Base-by-base conservation (phyloP, 2,113 vertebrate genomes). In the Scytalopus superciliaris region DNA sequence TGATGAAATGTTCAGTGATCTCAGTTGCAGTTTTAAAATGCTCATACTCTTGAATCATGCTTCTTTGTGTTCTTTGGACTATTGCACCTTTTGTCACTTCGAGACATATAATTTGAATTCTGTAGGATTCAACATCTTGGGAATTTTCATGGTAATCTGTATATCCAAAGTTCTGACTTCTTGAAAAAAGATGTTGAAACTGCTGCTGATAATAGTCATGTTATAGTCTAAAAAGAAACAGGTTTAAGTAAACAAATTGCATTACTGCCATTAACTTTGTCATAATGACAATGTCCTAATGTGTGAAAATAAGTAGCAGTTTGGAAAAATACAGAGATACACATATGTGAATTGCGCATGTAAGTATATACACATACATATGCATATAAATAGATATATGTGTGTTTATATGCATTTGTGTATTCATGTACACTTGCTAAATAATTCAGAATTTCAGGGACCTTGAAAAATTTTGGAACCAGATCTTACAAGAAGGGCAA, bases 291-390 rank as follows among this genome's bases (percentile, higher is more conserved):
- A 27, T 27, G 14, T 52, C 25, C 27, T 27, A 52, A 78, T 12
- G 4, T 52, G 22, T 70, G 35, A 42, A 75, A 83, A 62, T 49
- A 85, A 60, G 10, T 19, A 88, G 5, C 1, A 37, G 3, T 45
- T 78, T 83, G 45, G 50, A 56, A 89, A 89, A 89, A 78, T 56
- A 17, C 7, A 40, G 35, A 7, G 19, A 55, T 59, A 12, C 4
- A 27, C 0, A 5, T 4, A 0, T 45, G 12, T 68, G 14, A 77
- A 47, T 33, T 45, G 5, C 68, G 4, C 14, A 19, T 53, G 10
- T 16, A 77, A 63, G 33, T 52, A 68, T 12, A 47, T 11, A 44
- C 5, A 53, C 2, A 63, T 19, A 30, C 5, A 45, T 52, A 6
- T 39, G 25, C 15, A 24, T 42, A 19, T 39, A 74, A 64, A 64